Percentiles rank a stretch among this genome's conserved stretches.
phyloP scores from a whole-genome alignment of 2,113 vertebrate species.

The Pleuronectes platessa region DNA sequence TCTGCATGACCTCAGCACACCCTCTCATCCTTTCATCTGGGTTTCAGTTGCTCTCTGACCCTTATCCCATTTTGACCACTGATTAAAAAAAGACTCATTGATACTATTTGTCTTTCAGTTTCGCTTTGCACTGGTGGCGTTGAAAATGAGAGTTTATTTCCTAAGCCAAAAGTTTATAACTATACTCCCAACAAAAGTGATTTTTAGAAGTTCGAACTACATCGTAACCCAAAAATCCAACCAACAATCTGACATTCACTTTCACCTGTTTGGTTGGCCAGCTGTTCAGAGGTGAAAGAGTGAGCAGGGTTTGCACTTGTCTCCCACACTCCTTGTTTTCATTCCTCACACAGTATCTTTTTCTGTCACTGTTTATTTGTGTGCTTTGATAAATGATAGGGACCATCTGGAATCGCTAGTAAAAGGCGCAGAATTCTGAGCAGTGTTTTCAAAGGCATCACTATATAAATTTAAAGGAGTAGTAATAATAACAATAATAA shows the following conservation, averaged over 20 bases:
- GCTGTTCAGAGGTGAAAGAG: not conserved
- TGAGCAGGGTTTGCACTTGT: not conserved
- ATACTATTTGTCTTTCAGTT: not conserved
- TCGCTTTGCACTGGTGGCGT: not conserved
- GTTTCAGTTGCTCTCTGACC: not conserved
- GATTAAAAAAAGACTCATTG: not conserved
- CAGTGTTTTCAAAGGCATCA: not conserved
- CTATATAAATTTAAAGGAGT: not conserved
- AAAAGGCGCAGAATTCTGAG: not conserved
- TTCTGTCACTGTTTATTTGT: not conserved
- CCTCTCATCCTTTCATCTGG: constrained; percentile 39
- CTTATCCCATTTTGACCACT: constrained; percentile 36
- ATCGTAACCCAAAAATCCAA: not conserved
- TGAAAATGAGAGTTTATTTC: not conserved
- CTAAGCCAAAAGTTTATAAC: too few species aligned
- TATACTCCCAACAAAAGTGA: too few species aligned
- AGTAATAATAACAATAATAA: too few species aligned
- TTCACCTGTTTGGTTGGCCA: not conserved
- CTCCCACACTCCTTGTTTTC: too few species aligned
- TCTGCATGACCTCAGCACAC: constrained; percentile 27
- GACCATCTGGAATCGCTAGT: not conserved
- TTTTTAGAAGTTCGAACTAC: too few species aligned
- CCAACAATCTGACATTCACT: not conserved
- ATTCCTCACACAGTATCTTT: too few species aligned
- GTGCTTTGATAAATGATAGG: not conserved